Evolutionary conservation across 2,888 invertebrate species (phyloP), one percentile per base, ranked within the genome.

Genomic region (Vandiemenella viatica): DNA sequence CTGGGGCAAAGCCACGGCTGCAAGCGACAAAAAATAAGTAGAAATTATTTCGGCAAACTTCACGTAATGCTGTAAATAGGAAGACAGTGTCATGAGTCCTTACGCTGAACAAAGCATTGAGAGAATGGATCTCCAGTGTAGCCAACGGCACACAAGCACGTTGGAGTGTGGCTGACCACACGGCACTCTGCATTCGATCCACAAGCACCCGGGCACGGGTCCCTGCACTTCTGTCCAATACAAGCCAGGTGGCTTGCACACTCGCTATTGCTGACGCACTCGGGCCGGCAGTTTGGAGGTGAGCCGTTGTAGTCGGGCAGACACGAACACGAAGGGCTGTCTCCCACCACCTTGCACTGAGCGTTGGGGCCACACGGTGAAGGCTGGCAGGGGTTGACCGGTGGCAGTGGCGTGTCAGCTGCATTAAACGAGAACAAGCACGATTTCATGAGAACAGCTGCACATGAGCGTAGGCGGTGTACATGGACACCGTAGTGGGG

Each of bases 161-260:
- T 62, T 6, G 66, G 64, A 6, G 64, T 63, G 51, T 66, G 65
- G 52, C 61, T 62, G 32, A 61, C 58, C 3, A 63, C 62, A 7
- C 58, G 57, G 49, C 65, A 66, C 44, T 61, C 58, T 1, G 65
- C 62, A 45, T 62, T 62, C 1, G 52, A 49, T 13, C 65, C 65
- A 55, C 66, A 66, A 49, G 63, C 72, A 15, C 81, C 81, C 32
- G 71, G 72, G 60, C 84, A 85, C 37, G 83, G 83, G 65, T 84
- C 79, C 20, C 52, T 53, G 50, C 66, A 67, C 50, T 63, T 63
- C 21, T 59, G 59, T 49, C 60, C 61, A 10, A 67, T 62, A 49
- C 68, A 69, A 3, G 67, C 65, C 48, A 64, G 57, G 41, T 65
- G 62, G 40, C 62, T 63, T 2, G 65, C 58, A 53, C 70, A 70